Conservation (phyloP, 2,797 vertebrate genomes). For the Oophaga sylvatica region DNA sequence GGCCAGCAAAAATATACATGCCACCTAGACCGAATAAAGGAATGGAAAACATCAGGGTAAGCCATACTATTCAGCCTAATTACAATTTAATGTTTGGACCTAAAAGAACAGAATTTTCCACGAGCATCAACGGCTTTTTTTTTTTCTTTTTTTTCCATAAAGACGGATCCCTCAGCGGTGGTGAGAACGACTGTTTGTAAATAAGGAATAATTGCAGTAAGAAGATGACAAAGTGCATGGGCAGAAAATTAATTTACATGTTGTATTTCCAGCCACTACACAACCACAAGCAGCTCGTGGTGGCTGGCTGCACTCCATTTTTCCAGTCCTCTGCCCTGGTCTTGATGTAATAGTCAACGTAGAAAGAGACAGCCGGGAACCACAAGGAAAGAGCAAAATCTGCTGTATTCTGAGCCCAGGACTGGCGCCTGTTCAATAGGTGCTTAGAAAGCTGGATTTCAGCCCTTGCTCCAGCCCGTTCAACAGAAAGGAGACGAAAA, state of each 20-base stretch:
- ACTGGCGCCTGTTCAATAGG: neutral
- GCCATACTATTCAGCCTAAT: conserved; percentile 22
- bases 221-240: conserved; percentile 40
- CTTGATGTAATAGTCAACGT: conserved; percentile 34
- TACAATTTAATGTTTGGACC: conserved; percentile 12
- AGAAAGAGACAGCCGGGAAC: conserved; percentile 27
- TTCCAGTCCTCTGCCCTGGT: conserved; percentile 43
- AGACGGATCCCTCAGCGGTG: neutral
- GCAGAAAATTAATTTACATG: conserved; percentile 55
- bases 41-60: conserved; percentile 28
- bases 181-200: conserved; percentile 47
- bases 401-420: conserved; percentile 23
- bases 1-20: conserved; percentile 10
- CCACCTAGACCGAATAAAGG: conserved; percentile 46
- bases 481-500: neutral
- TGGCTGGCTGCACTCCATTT: conserved; percentile 19
- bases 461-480: neutral
- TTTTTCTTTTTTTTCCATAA: neutral
- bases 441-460: conserved; percentile 12
- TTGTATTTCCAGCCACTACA: conserved; percentile 56
- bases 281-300: conserved; percentile 47
- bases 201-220: conserved; percentile 50
- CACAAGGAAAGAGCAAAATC: conserved; percentile 42
- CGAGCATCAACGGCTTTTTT: neutral
- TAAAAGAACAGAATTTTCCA: conserved; percentile 11